Evolutionary conservation across 2,113 vertebrate genomes (phyloP).

Genomic region (Cyprinodon variegatus): DNA sequence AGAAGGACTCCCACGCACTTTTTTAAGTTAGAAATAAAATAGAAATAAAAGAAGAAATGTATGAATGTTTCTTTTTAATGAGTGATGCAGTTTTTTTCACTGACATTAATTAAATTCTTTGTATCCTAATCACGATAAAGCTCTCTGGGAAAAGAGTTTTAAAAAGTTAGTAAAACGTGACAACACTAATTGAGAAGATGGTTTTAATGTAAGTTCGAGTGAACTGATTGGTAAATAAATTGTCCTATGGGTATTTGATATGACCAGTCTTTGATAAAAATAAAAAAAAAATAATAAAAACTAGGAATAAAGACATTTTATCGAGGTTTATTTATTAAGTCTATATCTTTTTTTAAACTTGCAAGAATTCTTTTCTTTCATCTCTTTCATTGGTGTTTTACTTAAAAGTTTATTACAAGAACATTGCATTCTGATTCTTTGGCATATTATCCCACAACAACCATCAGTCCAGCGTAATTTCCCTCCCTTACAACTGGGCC

Average conservation of each 20-base stretch:
- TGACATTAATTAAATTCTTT: not conserved
- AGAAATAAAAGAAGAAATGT: too few species aligned
- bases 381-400: not conserved
- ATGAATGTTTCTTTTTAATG: too few species aligned
- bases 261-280: not conserved
- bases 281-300: not conserved
- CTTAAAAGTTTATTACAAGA: not conserved
- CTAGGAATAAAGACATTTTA: not conserved
- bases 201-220: slow-evolving; percentile 16
- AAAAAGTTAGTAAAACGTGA: not conserved
- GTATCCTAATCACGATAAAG: not conserved
- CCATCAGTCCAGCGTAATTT: slow-evolving; percentile 14
- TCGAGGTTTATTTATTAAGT: not conserved
- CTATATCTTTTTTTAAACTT: not conserved
- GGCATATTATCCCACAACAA: not conserved
- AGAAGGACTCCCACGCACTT: too few species aligned
- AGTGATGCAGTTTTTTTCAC: not conserved
- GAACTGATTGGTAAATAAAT: slow-evolving; percentile 12
- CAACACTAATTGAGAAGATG: slow-evolving; percentile 9
- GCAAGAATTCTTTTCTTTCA: not conserved
- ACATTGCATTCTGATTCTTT: not conserved
- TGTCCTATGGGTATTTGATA: not conserved
- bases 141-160: not conserved
- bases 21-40: too few species aligned
- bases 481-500: slow-evolving; percentile 23